These are phyloP conservation scores for Ophraella communa DNA, from an alignment of 2,888 invertebrate species.

Conservation along the genomic window DNA sequence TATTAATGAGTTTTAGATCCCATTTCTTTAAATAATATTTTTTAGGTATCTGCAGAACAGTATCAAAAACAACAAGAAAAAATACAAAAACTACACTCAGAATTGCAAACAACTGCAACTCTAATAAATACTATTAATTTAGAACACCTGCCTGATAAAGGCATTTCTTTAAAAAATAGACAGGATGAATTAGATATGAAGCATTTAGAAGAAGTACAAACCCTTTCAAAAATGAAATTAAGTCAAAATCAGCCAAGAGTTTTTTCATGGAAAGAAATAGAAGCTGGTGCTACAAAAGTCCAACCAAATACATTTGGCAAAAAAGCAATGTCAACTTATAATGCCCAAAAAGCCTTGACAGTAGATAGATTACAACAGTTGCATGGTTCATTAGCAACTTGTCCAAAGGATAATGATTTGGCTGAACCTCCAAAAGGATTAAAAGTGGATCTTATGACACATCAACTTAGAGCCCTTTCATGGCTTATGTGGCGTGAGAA, in stretches of 20 bases:
- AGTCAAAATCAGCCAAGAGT: conserved; percentile 41
- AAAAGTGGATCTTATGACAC: conserved; percentile 74
- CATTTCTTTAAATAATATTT: too few relatives aligned
- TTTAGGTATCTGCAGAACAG: conserved; percentile 26
- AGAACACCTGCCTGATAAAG: conserved; percentile 68
- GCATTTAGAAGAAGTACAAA: conserved; percentile 60
- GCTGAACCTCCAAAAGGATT: conserved; percentile 70
- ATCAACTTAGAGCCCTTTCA: conserved; percentile 84
- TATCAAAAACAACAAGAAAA: conserved; percentile 24
- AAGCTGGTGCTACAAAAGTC: conserved; percentile 63
- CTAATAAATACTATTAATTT: conserved; percentile 51
- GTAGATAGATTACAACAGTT: conserved; percentile 74
- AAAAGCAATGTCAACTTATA: conserved; percentile 71
- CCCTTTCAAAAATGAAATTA: conserved; percentile 63
- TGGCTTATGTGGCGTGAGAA: conserved; percentile 88
- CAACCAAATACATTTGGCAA: conserved; percentile 67
- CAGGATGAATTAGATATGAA: conserved; percentile 60
- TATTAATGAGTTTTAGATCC: too few relatives aligned
- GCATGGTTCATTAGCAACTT: conserved; percentile 72
- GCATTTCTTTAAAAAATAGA: conserved; percentile 63
- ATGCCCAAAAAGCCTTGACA: conserved; percentile 72
- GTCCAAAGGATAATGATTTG: conserved; percentile 68
- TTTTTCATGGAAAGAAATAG: conserved; percentile 64
- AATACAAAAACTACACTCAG: conserved; percentile 34
- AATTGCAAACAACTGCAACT: conserved; percentile 36